A percentile compares a stretch with the other conserved stretches of the same genome.
Conservation (phyloP, 2,888 invertebrate species). For the Trissonchulus latispiculum region DNA sequence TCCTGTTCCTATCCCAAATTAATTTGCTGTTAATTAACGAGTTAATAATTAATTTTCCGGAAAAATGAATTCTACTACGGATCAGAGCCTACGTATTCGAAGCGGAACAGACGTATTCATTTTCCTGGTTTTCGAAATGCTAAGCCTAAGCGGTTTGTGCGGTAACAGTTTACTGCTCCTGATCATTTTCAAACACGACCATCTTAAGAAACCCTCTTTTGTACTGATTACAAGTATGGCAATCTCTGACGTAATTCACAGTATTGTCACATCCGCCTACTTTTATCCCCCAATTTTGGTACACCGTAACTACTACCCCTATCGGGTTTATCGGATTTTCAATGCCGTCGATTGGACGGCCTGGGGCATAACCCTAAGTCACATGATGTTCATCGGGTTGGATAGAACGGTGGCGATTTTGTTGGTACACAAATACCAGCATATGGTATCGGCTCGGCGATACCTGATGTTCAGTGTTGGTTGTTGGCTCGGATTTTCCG, state of each 20-base stretch:
- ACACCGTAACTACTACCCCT: constrained; percentile 2
- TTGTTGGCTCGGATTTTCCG: constrained; percentile 35
- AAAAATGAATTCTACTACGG: too few species aligned
- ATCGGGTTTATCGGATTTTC: constrained; percentile 30
- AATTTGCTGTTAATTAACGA: too few species aligned
- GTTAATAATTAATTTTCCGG: too few species aligned
- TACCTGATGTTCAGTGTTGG: constrained; percentile 31
- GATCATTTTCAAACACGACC: constrained; percentile 13
- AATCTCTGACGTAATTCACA: constrained; percentile 21
- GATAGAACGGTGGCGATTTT: constrained; percentile 40
- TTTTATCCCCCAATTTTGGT: constrained; percentile 25
- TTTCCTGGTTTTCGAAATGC: constrained; percentile 17
- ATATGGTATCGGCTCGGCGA: constrained; percentile 33
- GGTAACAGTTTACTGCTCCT: constrained; percentile 20
- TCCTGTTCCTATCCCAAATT: too few species aligned
- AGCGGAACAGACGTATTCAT: constrained; percentile 19
- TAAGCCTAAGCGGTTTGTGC: constrained; percentile 16
- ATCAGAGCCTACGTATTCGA: too few species aligned
- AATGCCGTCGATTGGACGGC: constrained; percentile 44
- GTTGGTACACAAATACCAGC: constrained; percentile 36
- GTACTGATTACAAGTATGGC: constrained; percentile 20
- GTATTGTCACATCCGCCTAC: constrained; percentile 21
- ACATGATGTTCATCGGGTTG: constrained; percentile 38
- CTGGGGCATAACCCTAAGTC: constrained; percentile 42
- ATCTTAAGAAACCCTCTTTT: constrained; percentile 21